Evolutionary conservation across 2,797 vertebrate species (phyloP).

Genomic region (Neosilurus mollespiculum): DNA sequence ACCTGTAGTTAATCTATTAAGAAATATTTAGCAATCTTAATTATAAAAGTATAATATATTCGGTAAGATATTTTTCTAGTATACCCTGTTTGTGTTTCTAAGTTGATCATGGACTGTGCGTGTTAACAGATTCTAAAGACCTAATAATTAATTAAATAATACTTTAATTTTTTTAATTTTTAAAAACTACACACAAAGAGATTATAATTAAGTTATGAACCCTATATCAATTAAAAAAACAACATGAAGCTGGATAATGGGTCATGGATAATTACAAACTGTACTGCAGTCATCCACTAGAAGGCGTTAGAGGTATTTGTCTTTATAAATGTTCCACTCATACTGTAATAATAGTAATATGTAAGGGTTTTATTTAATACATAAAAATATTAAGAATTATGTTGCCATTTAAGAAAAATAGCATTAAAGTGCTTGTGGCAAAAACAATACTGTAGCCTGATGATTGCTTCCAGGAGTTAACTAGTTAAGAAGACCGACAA

Average conservation of each 20-base stretch:
- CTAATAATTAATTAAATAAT: neutral
- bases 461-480: neutral
- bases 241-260: neutral
- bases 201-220: too few relatives aligned
- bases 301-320: neutral
- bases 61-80: neutral
- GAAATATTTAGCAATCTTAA: too few relatives aligned
- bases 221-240: too few relatives aligned
- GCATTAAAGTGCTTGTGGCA: neutral
- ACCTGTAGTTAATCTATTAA: neutral
- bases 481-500: neutral
- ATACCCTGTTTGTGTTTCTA: neutral
- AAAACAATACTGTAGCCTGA: neutral
- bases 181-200: too few relatives aligned
- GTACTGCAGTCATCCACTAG: neutral
- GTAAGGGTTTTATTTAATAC: neutral
- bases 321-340: too few relatives aligned
- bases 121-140: neutral
- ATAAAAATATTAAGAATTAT: neutral
- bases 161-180: too few relatives aligned
- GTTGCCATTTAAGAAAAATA: neutral
- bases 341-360: neutral
- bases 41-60: neutral
- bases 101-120: neutral
- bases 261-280: neutral